Base-by-base conservation (phyloP, 92 coral and sea anemone species). In the Desmophyllum pertusum region DNA sequence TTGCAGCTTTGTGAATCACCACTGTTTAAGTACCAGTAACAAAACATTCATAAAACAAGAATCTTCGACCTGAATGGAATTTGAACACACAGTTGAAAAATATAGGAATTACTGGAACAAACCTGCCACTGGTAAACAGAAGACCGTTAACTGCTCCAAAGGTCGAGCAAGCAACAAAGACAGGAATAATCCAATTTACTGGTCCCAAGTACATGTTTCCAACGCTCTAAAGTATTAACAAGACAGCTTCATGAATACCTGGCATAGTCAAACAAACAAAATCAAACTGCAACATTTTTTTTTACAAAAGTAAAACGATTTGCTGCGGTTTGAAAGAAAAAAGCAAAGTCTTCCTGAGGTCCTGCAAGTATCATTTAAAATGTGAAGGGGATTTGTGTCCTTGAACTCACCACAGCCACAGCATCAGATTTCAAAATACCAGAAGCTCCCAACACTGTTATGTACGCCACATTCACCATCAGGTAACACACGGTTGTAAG, bases 111-210 rank as follows among this genome's bases (percentile, higher is more conserved):
- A 36, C 52, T 19, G 14, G n/a, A 27, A 73, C 78, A 31, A 53
- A 92, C 98, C 98, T 89, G 83, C 98, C 98, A 92, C 97, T 96
- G 30, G 98, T 90, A 18, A 96, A 90, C 27, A 93, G 98, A 73
- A 95, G 93, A 30, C 98, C 98, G 88, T 96, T 96, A 6, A 95
- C 98, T 7, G 98, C 98, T 70, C 98, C 98, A 90, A 96, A 96
- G 4, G 98, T 96, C 33, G 98, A 96, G 27, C 96, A 94, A 6
- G 98, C 98, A 76, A 96, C 98, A 89, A 96, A 96, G 29, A 96
- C 86, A 1, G 98, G 98, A 38, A 96, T 87, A 77, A 96, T 92
- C 98, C 98, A 96, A 14, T 70, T 75, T 30, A 96, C 97, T 38
- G 97, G 98, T 43, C 97, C 97, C 35, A 96, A 91, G 86, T 92